phyloP scores from a whole-genome alignment of 2,888 invertebrate genomes.

The Stomorhina lunata region DNA sequence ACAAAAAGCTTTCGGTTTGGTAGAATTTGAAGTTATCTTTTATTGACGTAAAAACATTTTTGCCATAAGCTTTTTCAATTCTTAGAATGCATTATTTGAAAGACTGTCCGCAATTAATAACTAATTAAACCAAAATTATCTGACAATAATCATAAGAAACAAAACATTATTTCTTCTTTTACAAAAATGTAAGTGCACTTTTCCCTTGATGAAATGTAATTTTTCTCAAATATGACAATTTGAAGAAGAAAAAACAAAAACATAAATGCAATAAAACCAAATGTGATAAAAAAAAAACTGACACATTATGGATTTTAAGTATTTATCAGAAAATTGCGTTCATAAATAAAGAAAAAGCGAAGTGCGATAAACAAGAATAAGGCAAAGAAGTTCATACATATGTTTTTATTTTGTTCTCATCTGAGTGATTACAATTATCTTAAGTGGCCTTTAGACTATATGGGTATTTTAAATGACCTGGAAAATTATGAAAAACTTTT shows the following conservation, averaged over 20 bases:
- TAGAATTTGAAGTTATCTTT: too few relatives aligned
- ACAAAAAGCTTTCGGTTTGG: too few relatives aligned
- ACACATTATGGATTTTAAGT: conserved; percentile 29
- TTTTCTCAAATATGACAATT: conserved; percentile 14
- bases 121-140: not conserved
- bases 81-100: not conserved
- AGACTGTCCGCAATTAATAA: not conserved
- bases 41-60: too few relatives aligned
- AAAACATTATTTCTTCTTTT: not conserved
- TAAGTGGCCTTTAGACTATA: not conserved
- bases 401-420: conserved; percentile 27
- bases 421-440: conserved; percentile 51
- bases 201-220: conserved; percentile 20
- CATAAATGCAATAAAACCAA: conserved; percentile 10
- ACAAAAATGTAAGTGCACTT: not conserved
- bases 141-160: conserved; percentile 3
- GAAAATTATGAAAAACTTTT: too few relatives aligned
- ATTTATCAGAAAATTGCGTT: conserved; percentile 26
- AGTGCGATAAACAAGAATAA: not conserved
- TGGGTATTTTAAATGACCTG: too few relatives aligned
- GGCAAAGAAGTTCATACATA: not conserved
- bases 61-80: not conserved
- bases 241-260: too few relatives aligned
- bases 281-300: conserved; percentile 19
- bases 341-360: conserved; percentile 2